Base-by-base conservation (phyloP, 2,888 invertebrate genomes). In the Eupithecia dodoneata region DNA sequence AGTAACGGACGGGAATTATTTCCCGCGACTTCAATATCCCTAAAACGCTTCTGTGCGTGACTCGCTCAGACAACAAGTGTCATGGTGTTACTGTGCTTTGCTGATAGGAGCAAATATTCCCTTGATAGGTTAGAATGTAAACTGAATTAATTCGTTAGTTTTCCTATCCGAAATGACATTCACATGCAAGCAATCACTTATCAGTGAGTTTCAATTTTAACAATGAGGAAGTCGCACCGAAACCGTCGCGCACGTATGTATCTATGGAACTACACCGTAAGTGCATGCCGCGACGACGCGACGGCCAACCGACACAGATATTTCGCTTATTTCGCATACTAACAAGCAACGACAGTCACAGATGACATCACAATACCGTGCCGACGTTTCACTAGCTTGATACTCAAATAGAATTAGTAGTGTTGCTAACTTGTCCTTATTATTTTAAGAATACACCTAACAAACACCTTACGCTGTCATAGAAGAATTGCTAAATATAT, bases 261-360 rank as follows among this genome's bases (percentile, higher is more conserved):
- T 84, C 82, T 83, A 86, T 81, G 85, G 85, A 83, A 83, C 83
- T 81, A 83, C 88, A 90, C 90, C 89, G 91, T 89, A 90, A 88
- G 88, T 87, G 69, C 69, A 69, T 69, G 12, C 47, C 70, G 70
- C 47, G 69, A 55, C 66, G 67, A n/a, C 44, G 83, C 84, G 83
- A 84, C 80, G 79, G 67, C 76, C 77, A 81, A 81, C 84, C 87
- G 87, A 88, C 90, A 88, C 88, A 88, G 90, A 91, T 90, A 91
- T 91, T 90, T 90, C 87, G 90, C 90, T 90, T 90, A 92, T 90
- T 93, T 92, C 92, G 93, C 93, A 93, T 94, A 92, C 91, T 90
- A 92, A 93, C 90, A 89, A 90, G 91, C 90, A 90, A 91, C 75
- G 47, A 71, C 72, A 72, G 41, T n/a, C 77, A 71, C 73, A 66